Evolutionary conservation across 2,888 invertebrate species (phyloP).

Genomic region (Plemyria rubiginata): DNA sequence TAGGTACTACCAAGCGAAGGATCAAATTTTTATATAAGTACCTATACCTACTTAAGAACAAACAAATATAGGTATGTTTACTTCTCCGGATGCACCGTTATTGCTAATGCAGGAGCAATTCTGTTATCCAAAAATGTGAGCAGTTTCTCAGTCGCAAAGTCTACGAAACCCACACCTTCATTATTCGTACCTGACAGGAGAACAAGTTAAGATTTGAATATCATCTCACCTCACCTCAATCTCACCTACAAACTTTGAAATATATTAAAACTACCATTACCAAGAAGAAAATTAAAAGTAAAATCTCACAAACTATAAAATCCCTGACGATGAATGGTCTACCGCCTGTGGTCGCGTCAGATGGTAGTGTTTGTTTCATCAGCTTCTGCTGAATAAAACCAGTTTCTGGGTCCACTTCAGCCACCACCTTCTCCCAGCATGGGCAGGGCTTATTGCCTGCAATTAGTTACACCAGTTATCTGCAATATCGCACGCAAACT

Average conservation of each 20-base stretch:
- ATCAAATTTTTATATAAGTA: too few species aligned
- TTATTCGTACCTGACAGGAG: constrained; percentile 64
- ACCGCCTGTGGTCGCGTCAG: constrained; percentile 76
- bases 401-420: constrained; percentile 56
- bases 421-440: constrained; percentile 70
- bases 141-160: constrained; percentile 77
- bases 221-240: too few species aligned
- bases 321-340: constrained; percentile 82
- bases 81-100: constrained; percentile 83
- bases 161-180: constrained; percentile 78
- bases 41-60: too few species aligned
- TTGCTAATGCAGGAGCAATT: constrained; percentile 63
- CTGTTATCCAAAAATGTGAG: constrained; percentile 68
- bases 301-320: constrained; percentile 83
- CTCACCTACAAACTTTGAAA: too few species aligned
- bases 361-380: constrained; percentile 66
- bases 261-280: too few species aligned
- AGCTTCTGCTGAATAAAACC: constrained; percentile 61
- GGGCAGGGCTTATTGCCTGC: constrained; percentile 65
- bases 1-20: too few species aligned
- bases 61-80: constrained; percentile 49
- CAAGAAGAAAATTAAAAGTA: neutral
- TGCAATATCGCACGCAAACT: too few species aligned
- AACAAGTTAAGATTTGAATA: neutral
- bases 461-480: neutral